Evolutionary conservation across 2,113 vertebrate genomes (phyloP).

Genomic region (Rhinopomastus cyanomelas): DNA sequence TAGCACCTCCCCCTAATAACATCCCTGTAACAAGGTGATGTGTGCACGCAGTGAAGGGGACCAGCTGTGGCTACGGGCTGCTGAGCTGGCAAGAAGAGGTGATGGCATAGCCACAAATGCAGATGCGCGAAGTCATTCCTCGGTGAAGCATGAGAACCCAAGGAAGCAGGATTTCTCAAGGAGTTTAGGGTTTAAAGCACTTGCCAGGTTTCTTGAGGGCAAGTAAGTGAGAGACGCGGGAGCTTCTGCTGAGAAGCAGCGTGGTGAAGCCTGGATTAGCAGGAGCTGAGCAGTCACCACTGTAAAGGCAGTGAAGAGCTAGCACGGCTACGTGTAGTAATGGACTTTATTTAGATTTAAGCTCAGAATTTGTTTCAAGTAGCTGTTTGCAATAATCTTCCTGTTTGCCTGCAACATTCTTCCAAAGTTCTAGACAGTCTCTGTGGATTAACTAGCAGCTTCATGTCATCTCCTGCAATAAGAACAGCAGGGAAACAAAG

Average conservation of each 20-base stretch:
- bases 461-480: neutral
- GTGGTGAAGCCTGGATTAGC: neutral
- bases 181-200: neutral
- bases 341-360: neutral
- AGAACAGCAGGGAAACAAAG: neutral
- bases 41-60: neutral
- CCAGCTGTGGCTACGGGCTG: neutral
- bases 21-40: neutral
- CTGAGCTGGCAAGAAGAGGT: neutral
- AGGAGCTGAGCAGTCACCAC: neutral
- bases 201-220: neutral
- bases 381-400: neutral
- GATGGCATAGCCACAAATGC: neutral
- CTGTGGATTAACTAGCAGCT: neutral
- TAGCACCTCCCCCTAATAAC: neutral
- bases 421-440: neutral
- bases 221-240: neutral
- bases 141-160: neutral
- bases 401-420: neutral
- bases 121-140: neutral
- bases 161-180: neutral
- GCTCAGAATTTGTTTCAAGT: neutral
- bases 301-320: neutral
- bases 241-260: neutral
- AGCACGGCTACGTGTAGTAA: too few species aligned